These are phyloP conservation scores for Erpornis zantholeuca DNA, from an alignment of 2,113 vertebrate species.

Conservation along the genomic window DNA sequence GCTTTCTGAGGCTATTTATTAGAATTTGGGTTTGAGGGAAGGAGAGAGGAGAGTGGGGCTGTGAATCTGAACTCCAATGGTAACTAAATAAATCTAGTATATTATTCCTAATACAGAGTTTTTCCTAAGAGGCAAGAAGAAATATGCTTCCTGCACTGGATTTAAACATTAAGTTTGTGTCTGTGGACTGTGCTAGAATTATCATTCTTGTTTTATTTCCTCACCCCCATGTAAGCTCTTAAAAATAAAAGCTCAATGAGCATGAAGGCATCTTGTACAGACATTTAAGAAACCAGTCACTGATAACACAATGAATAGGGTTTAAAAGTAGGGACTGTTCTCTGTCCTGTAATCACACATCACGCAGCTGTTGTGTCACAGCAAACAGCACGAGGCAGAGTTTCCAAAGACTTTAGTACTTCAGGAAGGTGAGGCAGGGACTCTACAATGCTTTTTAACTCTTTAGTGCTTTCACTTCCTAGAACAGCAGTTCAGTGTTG, in stretches of 20 bases:
- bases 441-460: background rate
- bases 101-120: conserved; percentile 1
- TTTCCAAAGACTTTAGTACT: background rate
- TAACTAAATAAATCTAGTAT: conserved; percentile 1
- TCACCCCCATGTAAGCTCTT: background rate
- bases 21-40: background rate
- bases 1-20: conserved; percentile 16
- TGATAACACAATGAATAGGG: background rate
- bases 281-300: background rate
- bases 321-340: background rate
- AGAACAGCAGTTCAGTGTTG: background rate
- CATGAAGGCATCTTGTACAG: background rate
- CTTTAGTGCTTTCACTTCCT: background rate
- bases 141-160: background rate
- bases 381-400: background rate
- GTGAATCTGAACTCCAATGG: background rate
- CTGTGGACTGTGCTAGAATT: background rate
- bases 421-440: background rate
- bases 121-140: background rate
- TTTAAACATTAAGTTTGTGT: background rate
- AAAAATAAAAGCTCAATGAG: background rate
- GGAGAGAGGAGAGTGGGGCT: background rate
- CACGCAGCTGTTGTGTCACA: background rate
- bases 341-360: background rate
- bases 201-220: background rate